Conservation (phyloP, 2,888 invertebrate species). For the Erebia aethiops region DNA sequence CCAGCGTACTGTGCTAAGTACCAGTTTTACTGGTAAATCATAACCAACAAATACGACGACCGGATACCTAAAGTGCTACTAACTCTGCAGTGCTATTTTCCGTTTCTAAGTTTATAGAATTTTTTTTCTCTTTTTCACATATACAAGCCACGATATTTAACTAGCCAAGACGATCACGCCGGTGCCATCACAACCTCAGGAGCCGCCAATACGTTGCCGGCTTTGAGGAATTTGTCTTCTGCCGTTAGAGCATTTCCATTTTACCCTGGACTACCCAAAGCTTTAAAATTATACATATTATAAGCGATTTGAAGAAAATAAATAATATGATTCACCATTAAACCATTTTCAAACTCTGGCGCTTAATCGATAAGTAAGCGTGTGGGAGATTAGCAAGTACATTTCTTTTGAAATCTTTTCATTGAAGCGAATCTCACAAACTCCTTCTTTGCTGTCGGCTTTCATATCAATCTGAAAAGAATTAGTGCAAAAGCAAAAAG, state of each 20-base stretch:
- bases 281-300: not conserved
- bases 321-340: not conserved
- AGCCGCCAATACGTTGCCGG: too few relatives aligned
- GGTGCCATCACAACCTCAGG: too few relatives aligned
- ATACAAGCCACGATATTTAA: too few relatives aligned
- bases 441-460: slow-evolving; percentile 9
- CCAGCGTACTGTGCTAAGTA: too few relatives aligned
- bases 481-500: slow-evolving; percentile 8
- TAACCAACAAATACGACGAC: too few relatives aligned
- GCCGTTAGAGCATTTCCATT: not conserved
- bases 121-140: too few relatives aligned
- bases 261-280: not conserved
- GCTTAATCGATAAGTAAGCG: not conserved
- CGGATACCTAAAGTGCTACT: too few relatives aligned
- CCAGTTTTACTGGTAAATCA: too few relatives aligned
- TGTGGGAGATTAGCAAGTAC: not conserved
- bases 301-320: not conserved
- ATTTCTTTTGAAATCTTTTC: slow-evolving; percentile 6
- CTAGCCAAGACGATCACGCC: too few relatives aligned
- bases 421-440: slow-evolving; percentile 13
- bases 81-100: too few relatives aligned
- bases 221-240: too few relatives aligned
- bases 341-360: not conserved
- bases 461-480: slow-evolving; percentile 4
- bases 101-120: too few relatives aligned